A percentile compares a stretch with the other conserved stretches of the same genome.
Conservation (phyloP, 2,113 vertebrate genomes). For the Takifugu bimaculatus region DNA sequence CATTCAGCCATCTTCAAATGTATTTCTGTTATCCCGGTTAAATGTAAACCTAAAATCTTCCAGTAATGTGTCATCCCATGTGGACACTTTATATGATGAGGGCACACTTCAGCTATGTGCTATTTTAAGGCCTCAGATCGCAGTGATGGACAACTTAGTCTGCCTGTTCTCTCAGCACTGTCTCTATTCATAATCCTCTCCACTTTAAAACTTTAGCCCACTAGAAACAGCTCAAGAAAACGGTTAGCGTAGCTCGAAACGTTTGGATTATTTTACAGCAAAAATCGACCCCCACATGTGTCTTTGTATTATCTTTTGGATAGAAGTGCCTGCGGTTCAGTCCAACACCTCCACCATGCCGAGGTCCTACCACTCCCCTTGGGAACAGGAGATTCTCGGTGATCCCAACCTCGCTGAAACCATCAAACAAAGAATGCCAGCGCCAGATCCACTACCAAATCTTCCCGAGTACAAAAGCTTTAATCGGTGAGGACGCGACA, state of each 20-base stretch:
- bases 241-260: conserved; percentile 9
- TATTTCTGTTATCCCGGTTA: neutral
- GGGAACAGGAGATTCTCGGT: conserved; percentile 90
- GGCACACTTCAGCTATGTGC: conserved; percentile 50
- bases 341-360: conserved; percentile 82
- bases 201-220: conserved; percentile 16
- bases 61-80: conserved; percentile 24
- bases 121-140: conserved; percentile 61
- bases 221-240: conserved; percentile 10
- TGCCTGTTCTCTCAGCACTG: conserved; percentile 42
- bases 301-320: conserved; percentile 52
- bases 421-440: conserved; percentile 81
- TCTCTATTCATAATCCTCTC: conserved; percentile 40
- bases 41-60: conserved; percentile 23
- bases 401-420: conserved; percentile 87
- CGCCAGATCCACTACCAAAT: conserved; percentile 76
- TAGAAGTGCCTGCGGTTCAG: conserved; percentile 83
- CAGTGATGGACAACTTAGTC: conserved; percentile 53
- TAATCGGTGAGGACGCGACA: conserved; percentile 81
- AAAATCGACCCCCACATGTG: neutral
- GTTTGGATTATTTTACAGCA: too few relatives aligned
- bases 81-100: conserved; percentile 55
- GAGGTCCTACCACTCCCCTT: conserved; percentile 93
- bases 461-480: conserved; percentile 89
- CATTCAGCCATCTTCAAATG: too few relatives aligned